Evolutionary conservation across 2,797 vertebrate genomes (phyloP), one percentile per base, ranked within the genome.

Genomic region (Schizopygopsis pylzovi): DNA sequence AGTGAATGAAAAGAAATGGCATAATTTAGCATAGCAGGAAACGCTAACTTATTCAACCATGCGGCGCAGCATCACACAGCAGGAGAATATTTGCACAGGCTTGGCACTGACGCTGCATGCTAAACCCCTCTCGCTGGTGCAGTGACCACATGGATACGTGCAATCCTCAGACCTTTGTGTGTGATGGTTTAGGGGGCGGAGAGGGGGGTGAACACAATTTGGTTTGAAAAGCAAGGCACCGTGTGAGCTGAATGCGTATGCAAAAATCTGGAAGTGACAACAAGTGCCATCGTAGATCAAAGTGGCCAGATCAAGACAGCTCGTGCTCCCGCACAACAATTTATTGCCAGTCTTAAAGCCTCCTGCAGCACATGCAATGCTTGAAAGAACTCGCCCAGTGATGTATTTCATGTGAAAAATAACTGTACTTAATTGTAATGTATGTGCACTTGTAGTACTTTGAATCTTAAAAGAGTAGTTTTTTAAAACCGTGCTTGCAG

Each of bases 21-120:
- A 82, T 84, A 82, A 73, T 86, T 86, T 86, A 28, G 67, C 71
- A 82, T 56, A 76, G 79, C 18, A 76, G 85, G 61, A 86, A 68
- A 54, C 37, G 52, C 22, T 72, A 52, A 83, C 76, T 71, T 79
- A 87, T 73, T 68, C n/a, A 77, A 72, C 67, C 39, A 63, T 72
- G 61, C 41, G 72, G 61, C 73, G 52, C 41, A 76, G 71, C 82
- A 77, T 84, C 77, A 87, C 49, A 22, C 83, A 59, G 75, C 83
- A 71, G 83, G 75, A 79, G 49, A 84, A 70, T 79, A 78, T 77
- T 82, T 76, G 75, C 73, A 13, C 28, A 15, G 65, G 78, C 22
- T 61, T 71, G 83, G 65, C 65, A 59, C 63, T 54, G 52, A 61
- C 12, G 5, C 65, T 85, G 65, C 73, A 85, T 78, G 83, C 63